Evolutionary conservation across 2,888 invertebrate species (phyloP).

Genomic region (Mimachlamys varia): DNA sequence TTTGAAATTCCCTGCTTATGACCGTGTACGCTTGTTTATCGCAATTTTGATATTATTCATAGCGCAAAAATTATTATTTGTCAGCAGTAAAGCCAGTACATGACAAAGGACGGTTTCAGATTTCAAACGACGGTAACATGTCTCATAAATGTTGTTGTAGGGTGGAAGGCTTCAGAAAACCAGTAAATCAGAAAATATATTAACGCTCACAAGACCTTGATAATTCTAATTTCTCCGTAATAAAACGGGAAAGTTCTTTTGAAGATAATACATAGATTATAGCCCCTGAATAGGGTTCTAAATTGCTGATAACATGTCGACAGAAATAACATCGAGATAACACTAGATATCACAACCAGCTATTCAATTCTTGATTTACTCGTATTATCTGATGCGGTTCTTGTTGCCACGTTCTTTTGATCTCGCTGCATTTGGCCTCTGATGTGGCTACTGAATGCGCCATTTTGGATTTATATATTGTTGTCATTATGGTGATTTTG

Average conservation of each 20-base stretch:
- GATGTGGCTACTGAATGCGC: constrained; percentile 34
- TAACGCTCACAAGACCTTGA: constrained; percentile 38
- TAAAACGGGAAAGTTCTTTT: constrained; percentile 34
- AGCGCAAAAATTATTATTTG: constrained; percentile 27
- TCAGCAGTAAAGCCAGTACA: not conserved
- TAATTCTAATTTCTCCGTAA: constrained; percentile 37
- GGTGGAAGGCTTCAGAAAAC: constrained; percentile 25
- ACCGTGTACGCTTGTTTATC: constrained; percentile 9
- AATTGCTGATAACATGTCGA: constrained; percentile 37
- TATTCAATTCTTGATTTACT: constrained; percentile 27
- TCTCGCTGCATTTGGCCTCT: constrained; percentile 21
- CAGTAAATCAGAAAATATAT: constrained; percentile 37
- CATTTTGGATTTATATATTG: constrained; percentile 42
- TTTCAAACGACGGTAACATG: constrained; percentile 17
- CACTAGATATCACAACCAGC: constrained; percentile 17
- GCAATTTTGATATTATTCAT: constrained; percentile 26
- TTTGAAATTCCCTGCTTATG: constrained; percentile 5
- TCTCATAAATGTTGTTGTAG: constrained; percentile 32
- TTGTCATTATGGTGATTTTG: constrained; percentile 36
- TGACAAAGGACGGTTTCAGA: not conserved
- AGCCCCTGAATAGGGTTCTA: constrained; percentile 23
- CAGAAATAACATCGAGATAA: constrained; percentile 37
- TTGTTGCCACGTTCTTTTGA: constrained; percentile 17
- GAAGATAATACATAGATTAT: constrained; percentile 34
- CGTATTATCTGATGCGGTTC: not conserved